phyloP scores from a whole-genome alignment of 1,140 invertebrate species.

The Cephus cinctus region DNA sequence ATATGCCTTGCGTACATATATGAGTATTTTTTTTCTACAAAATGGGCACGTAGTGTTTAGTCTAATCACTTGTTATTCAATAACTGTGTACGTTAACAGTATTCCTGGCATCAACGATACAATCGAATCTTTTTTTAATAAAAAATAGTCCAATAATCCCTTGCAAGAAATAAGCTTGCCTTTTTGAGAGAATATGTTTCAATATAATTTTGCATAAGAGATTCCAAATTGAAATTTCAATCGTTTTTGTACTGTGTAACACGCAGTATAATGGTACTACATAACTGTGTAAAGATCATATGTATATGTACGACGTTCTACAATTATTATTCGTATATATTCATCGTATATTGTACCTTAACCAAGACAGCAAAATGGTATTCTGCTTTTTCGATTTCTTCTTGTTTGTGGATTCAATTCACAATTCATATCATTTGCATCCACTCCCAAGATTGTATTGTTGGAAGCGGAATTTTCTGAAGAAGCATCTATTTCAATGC shows the following conservation, averaged over 20 bases:
- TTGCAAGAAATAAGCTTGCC: no score
- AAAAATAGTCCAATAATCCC: no score
- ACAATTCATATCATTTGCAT: constrained; percentile 8
- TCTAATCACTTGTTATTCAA: no score
- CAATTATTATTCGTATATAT: background rate
- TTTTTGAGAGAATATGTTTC: no score
- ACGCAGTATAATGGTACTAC: no score
- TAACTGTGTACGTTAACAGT: no score
- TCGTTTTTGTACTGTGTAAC: no score
- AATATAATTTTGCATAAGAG: no score
- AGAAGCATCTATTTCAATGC: constrained; percentile 22
- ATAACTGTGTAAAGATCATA: background rate
- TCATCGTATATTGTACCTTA: constrained; percentile 12
- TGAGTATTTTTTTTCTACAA: background rate
- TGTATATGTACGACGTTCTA: background rate
- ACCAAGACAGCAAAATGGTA: constrained; percentile 27
- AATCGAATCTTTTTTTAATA: no score
- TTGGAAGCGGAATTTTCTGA: constrained; percentile 23
- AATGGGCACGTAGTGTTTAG: no score
- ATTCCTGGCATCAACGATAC: no score
- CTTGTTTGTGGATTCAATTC: constrained; percentile 8
- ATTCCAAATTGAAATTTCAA: no score
- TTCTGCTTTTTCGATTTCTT: constrained; percentile 21
- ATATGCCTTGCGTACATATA: background rate
- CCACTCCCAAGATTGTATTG: constrained; percentile 17